phyloP scores from a whole-genome alignment of 2,113 vertebrate genomes.

The Chascanopsetta lugubris region DNA sequence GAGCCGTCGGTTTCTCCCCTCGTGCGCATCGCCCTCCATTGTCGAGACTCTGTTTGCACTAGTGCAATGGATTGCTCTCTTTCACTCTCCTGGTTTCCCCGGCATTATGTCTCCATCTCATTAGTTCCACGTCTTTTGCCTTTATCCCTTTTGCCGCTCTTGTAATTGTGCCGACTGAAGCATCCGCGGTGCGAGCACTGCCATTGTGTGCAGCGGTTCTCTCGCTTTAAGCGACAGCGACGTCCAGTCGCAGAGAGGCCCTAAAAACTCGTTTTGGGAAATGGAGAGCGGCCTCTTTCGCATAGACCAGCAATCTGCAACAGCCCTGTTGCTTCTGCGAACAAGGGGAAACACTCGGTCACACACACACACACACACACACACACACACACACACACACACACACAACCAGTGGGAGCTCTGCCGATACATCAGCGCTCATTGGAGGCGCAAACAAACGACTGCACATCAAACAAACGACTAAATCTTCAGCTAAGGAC shows the following conservation, averaged over 20 bases:
- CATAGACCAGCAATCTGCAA: slow-evolving; percentile 52
- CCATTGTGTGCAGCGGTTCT: slow-evolving; percentile 29
- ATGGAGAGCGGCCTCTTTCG: slow-evolving; percentile 37
- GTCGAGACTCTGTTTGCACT: slow-evolving; percentile 28
- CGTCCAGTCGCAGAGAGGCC: slow-evolving; percentile 31
- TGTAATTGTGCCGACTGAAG: slow-evolving; percentile 46
- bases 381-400: not conserved
- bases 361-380: slow-evolving; percentile 23
- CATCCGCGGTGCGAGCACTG: slow-evolving; percentile 24
- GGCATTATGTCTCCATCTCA: slow-evolving; percentile 55
- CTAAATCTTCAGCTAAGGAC: slow-evolving; percentile 18
- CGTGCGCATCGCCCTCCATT: slow-evolving; percentile 47
- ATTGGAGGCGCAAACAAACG: slow-evolving; percentile 22
- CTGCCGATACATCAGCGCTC: slow-evolving; percentile 29
- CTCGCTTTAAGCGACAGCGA: slow-evolving; percentile 39
- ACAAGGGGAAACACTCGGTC: slow-evolving; percentile 25
- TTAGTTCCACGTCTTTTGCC: slow-evolving; percentile 64
- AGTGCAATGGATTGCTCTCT: slow-evolving; percentile 39
- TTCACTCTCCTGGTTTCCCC: slow-evolving; percentile 40
- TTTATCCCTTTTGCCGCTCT: slow-evolving; percentile 55
- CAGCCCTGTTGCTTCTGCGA: slow-evolving; percentile 4
- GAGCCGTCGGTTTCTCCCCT: slow-evolving; percentile 33
- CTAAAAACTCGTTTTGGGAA: too few species aligned
- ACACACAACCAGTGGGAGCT: slow-evolving; percentile 27
- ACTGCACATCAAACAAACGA: slow-evolving; percentile 28